phyloP scores from a whole-genome alignment of 2,113 vertebrate genomes.

The Carassius carassius region DNA sequence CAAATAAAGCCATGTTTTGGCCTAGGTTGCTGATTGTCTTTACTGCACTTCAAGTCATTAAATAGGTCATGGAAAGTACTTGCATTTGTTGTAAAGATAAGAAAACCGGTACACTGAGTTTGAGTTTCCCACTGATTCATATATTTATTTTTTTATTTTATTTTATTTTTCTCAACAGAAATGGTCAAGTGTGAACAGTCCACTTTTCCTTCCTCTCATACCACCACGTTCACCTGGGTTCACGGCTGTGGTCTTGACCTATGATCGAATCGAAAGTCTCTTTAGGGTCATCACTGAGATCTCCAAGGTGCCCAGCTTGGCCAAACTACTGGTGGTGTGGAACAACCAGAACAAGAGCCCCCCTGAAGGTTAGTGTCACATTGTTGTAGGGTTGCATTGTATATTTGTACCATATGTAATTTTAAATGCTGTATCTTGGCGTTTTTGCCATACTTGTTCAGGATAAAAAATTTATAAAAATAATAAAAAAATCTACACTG shows the following conservation, averaged over 20 bases:
- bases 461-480: not conserved
- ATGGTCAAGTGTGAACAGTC: slow-evolving; percentile 95
- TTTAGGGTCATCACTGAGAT: slow-evolving; percentile 98
- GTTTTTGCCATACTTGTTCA: not conserved
- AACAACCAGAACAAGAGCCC: slow-evolving; percentile 99
- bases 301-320: slow-evolving; percentile 94
- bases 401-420: too few species aligned
- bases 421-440: too few species aligned
- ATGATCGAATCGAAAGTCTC: slow-evolving; percentile 94
- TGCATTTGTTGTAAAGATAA: slow-evolving; percentile 18
- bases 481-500: not conserved
- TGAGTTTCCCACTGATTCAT: not conserved
- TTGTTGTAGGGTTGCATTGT: too few species aligned
- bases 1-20: slow-evolving; percentile 62
- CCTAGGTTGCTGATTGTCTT: slow-evolving; percentile 57
- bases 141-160: too few species aligned
- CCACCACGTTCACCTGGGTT: slow-evolving; percentile 94
- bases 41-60: slow-evolving; percentile 49
- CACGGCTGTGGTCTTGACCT: slow-evolving; percentile 95
- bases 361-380: slow-evolving; percentile 85
- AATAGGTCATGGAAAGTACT: slow-evolving; percentile 57
- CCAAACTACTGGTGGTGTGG: slow-evolving; percentile 95
- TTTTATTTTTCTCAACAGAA: slow-evolving; percentile 74
- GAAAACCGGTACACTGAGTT: not conserved
- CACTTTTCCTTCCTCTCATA: slow-evolving; percentile 93